These are phyloP conservation scores for Andrena chrysosceles DNA, from an alignment of 2,888 invertebrate species.

Conservation along the genomic window DNA sequence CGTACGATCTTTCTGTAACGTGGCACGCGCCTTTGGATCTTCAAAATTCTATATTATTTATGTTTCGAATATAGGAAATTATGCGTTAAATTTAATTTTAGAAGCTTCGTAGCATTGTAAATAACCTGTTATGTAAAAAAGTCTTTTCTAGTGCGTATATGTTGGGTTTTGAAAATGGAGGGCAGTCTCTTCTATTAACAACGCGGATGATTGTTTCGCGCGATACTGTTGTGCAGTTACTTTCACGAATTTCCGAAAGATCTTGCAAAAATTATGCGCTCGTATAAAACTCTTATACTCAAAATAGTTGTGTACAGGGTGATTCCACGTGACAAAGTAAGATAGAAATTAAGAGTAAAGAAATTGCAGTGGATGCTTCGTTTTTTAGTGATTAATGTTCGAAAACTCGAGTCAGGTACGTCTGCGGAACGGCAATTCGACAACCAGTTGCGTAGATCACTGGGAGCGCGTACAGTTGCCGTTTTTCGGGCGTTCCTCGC, in stretches of 20 bases:
- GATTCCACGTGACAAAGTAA: no score
- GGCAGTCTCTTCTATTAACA: background rate
- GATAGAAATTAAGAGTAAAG: no score
- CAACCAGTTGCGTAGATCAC: no score
- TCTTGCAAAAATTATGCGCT: background rate
- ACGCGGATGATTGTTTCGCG: background rate
- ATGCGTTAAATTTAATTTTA: background rate
- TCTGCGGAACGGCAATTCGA: no score
- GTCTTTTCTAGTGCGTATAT: background rate
- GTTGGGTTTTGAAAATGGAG: background rate
- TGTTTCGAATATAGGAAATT: background rate
- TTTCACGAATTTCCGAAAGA: background rate
- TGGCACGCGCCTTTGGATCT: background rate
- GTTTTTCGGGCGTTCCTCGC: no score
- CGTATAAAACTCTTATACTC: background rate
- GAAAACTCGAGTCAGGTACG: no score
- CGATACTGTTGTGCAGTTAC: background rate
- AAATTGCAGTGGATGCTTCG: no score
- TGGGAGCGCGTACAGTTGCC: no score
- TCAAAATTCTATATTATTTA: background rate
- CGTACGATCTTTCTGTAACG: background rate
- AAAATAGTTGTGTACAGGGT: background rate
- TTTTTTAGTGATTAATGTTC: no score
- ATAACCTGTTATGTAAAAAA: background rate
- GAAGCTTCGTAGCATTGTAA: conserved; percentile 6